Evolutionary conservation across 2,113 vertebrate species (phyloP).

Genomic region (Anoura caudifer): DNA sequence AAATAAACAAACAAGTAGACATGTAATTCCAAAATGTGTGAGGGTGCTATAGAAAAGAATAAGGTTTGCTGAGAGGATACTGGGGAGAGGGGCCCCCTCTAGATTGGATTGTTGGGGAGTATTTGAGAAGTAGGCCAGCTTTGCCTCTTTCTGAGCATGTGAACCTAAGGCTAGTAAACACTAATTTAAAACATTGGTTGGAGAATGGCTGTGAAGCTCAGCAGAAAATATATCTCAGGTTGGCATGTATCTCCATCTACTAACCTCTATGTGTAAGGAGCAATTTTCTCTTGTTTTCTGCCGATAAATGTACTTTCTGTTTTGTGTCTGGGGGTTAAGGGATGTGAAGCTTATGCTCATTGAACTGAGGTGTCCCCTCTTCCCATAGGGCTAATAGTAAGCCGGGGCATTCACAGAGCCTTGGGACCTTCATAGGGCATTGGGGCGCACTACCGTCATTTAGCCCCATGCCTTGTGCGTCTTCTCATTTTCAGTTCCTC

Average conservation of each 20-base stretch:
- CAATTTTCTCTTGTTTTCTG: not conserved
- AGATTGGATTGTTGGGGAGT: not conserved
- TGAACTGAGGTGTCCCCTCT: not conserved
- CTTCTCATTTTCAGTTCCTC: not conserved
- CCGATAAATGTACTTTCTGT: not conserved
- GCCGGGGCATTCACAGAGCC: not conserved
- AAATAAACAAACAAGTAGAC: not conserved
- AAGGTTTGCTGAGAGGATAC: not conserved
- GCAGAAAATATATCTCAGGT: not conserved
- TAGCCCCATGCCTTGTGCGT: not conserved
- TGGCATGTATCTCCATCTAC: not conserved
- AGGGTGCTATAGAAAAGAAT: not conserved
- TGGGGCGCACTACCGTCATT: no score
- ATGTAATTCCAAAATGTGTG: not conserved
- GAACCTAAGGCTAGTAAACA: not conserved
- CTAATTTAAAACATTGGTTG: not conserved
- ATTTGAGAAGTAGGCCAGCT: not conserved
- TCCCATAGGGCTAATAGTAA: not conserved
- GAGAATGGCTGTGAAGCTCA: not conserved
- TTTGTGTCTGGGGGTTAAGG: not conserved
- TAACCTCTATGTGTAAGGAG: not conserved
- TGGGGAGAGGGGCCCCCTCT: not conserved
- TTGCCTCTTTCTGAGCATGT: not conserved
- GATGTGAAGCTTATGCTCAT: not conserved
- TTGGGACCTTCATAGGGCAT: accelerated